These are phyloP conservation scores for Lymantria monacha DNA, from an alignment of 2,888 invertebrate species.

Conservation along the genomic window DNA sequence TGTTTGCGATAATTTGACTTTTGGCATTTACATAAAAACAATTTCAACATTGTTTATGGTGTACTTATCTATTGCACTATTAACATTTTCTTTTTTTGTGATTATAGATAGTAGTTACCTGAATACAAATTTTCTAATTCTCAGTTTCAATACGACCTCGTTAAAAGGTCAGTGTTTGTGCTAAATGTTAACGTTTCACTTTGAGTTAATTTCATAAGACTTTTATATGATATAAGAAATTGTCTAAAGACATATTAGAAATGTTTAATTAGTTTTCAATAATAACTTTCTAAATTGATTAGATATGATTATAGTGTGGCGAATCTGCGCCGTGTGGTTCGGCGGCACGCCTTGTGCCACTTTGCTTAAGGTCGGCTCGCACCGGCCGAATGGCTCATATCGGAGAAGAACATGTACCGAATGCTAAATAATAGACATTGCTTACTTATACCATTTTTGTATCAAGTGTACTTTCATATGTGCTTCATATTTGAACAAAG, in stretches of 20 bases:
- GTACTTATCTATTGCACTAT: too few relatives aligned
- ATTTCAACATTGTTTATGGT: too few relatives aligned
- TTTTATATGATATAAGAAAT: slow-evolving; percentile 19
- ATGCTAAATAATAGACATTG: slow-evolving; percentile 33
- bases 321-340: slow-evolving; percentile 16
- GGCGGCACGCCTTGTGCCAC: slow-evolving; percentile 45
- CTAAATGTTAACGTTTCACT: slow-evolving; percentile 51
- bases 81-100: too few relatives aligned
- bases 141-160: slow-evolving; percentile 36
- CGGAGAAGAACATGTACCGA: slow-evolving; percentile 36
- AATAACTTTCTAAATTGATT: slow-evolving; percentile 21
- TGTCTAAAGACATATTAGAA: slow-evolving; percentile 14
- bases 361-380: slow-evolving; percentile 39
- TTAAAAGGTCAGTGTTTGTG: slow-evolving; percentile 50
- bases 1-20: too few relatives aligned
- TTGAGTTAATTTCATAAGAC: slow-evolving; percentile 41
- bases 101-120: too few relatives aligned
- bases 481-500: too few relatives aligned
- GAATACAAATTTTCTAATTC: slow-evolving; percentile 16
- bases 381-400: slow-evolving; percentile 32
- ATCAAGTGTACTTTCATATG: slow-evolving; percentile 20
- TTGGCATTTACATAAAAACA: too few relatives aligned
- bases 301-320: slow-evolving; percentile 21
- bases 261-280: slow-evolving; percentile 24
- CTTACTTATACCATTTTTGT: slow-evolving; percentile 34